Percentiles rank a stretch among this genome's conserved stretches.
Conservation (phyloP, 2,797 vertebrate species). For the Enoplosus armatus region DNA sequence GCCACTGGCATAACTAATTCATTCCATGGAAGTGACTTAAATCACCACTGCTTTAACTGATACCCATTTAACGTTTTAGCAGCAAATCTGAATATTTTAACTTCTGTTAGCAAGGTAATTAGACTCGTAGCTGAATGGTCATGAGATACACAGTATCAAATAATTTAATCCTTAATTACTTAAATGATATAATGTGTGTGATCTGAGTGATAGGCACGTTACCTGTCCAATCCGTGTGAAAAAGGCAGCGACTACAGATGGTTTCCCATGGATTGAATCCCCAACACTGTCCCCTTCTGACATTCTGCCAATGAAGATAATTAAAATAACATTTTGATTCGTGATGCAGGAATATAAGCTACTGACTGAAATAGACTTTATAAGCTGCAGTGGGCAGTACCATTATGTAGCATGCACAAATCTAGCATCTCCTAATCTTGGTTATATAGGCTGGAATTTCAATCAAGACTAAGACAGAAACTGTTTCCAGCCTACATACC, state of each 20-base stretch:
- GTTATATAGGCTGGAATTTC: neutral
- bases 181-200: neutral
- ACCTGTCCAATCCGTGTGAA: conserved; percentile 98
- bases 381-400: neutral
- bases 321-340: conserved; percentile 29
- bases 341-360: neutral
- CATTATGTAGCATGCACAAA: neutral
- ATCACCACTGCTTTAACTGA: neutral
- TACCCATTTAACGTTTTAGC: neutral
- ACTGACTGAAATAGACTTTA: conserved; percentile 3
- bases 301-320: conserved; percentile 88
- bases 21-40: neutral
- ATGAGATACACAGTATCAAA: neutral
- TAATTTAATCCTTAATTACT: neutral
- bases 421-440: neutral
- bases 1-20: neutral
- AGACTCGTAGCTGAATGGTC: neutral
- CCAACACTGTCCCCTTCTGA: conserved; percentile 98
- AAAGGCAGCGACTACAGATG: conserved; percentile 92
- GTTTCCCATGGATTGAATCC: conserved; percentile 96
- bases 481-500: neutral
- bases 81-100: neutral
- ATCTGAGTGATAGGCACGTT: conserved; percentile 12
- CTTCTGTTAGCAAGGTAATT: neutral
- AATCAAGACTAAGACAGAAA: neutral